phyloP scores from a whole-genome alignment of 2,888 invertebrate genomes.

The Pteria penguin region DNA sequence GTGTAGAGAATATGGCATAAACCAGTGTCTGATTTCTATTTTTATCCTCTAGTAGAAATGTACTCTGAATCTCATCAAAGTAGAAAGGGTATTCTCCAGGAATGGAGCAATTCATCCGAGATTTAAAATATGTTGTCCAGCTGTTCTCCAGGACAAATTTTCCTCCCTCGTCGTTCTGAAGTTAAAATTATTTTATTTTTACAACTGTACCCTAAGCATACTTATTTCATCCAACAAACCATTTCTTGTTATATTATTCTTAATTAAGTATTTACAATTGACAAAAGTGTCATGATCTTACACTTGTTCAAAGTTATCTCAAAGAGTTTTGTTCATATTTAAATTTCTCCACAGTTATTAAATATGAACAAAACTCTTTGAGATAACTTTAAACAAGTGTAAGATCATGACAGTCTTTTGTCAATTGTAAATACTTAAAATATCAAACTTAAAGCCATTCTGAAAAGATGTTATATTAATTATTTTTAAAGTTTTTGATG shows the following conservation, averaged over 20 bases:
- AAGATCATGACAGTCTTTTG: too few relatives aligned
- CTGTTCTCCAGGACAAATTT: conserved; percentile 88
- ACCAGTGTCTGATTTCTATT: conserved; percentile 83
- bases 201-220: neutral
- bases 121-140: conserved; percentile 96
- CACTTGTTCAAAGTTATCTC: conserved; percentile 15
- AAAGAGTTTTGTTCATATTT: too few relatives aligned
- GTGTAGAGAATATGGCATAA: conserved; percentile 97
- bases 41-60: conserved; percentile 65
- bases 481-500: too few relatives aligned
- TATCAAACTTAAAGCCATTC: too few relatives aligned
- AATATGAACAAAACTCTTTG: too few relatives aligned
- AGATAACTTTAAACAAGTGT: too few relatives aligned
- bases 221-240: neutral
- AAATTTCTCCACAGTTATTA: too few relatives aligned
- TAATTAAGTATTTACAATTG: too few relatives aligned
- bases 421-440: too few relatives aligned
- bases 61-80: conserved; percentile 93
- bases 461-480: too few relatives aligned
- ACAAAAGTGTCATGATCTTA: too few relatives aligned
- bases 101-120: conserved; percentile 95
- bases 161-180: conserved; percentile 86
- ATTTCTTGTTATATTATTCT: neutral
- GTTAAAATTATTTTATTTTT: neutral
- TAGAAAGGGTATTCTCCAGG: conserved; percentile 93